phyloP scores from a whole-genome alignment of 53 echinoderm and acorn worm genomes.

The Astropecten irregularis region DNA sequence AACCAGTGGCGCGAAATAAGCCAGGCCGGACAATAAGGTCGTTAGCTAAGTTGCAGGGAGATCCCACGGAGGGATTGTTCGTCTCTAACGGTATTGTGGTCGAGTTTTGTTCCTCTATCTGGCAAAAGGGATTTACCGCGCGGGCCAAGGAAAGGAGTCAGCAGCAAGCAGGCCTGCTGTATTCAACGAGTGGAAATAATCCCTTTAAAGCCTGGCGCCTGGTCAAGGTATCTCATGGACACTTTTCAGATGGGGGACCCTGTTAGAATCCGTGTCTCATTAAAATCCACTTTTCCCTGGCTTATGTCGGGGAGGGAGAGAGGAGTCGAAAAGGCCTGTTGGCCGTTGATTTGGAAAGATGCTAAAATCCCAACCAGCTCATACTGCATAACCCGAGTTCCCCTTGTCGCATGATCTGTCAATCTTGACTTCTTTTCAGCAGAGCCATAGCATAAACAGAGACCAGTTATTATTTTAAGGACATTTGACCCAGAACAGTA shows the following conservation, averaged over 20 bases:
- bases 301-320: neutral
- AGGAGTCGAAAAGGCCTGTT: too few species aligned
- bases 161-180: neutral
- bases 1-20: slow-evolving; percentile 20
- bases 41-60: slow-evolving; percentile 47
- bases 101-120: neutral
- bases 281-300: neutral
- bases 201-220: slow-evolving; percentile 64
- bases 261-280: slow-evolving; percentile 26
- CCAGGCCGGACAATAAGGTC: slow-evolving; percentile 45
- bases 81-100: neutral
- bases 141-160: neutral
- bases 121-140: neutral
- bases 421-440: too few species aligned
- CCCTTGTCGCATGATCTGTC: too few species aligned
- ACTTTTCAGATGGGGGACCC: neutral
- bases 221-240: slow-evolving; percentile 11
- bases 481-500: too few species aligned
- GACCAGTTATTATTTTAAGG: too few species aligned
- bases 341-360: neutral
- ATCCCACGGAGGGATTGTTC: neutral
- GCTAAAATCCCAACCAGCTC: neutral
- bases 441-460: too few species aligned
- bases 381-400: too few species aligned
- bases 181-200: slow-evolving; percentile 41